Percentiles rank a stretch among this genome's conserved stretches.
Conservation (phyloP, 2,888 invertebrate genomes). For the Ceriagrion tenellum region DNA sequence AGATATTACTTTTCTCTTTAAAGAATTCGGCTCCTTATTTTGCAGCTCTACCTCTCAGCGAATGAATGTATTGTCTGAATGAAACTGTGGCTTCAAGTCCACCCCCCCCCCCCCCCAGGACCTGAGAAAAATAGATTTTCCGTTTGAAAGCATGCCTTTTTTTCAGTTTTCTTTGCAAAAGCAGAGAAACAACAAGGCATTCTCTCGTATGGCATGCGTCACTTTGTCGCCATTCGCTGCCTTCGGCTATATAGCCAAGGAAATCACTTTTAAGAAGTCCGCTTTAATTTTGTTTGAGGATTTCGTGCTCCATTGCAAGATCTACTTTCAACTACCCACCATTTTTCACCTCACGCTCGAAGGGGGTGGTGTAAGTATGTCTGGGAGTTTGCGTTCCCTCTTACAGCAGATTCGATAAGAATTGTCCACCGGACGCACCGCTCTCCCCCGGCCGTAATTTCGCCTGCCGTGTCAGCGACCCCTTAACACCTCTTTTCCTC, state of each 20-base stretch:
- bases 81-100: too few relatives aligned
- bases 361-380: neutral
- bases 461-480: slow-evolving; percentile 16
- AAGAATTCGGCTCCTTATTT: neutral
- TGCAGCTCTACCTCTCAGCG: neutral
- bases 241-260: too few relatives aligned
- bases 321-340: neutral
- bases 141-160: too few relatives aligned
- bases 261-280: too few relatives aligned
- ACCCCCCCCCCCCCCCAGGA: too few relatives aligned
- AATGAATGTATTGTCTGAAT: neutral
- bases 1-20: neutral
- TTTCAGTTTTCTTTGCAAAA: too few relatives aligned
- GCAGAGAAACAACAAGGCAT: too few relatives aligned
- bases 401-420: neutral
- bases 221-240: too few relatives aligned
- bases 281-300: neutral
- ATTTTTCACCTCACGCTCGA: neutral
- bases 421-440: neutral
- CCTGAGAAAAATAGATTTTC: too few relatives aligned
- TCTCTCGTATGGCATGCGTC: too few relatives aligned
- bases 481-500: neutral
- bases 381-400: neutral
- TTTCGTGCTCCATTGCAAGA: neutral
- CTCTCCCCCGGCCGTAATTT: neutral